A percentile compares a stretch with the other conserved stretches of the same genome.
Evolutionary conservation across 2,113 vertebrate species (phyloP).

Genomic region (Prunella himalayana): DNA sequence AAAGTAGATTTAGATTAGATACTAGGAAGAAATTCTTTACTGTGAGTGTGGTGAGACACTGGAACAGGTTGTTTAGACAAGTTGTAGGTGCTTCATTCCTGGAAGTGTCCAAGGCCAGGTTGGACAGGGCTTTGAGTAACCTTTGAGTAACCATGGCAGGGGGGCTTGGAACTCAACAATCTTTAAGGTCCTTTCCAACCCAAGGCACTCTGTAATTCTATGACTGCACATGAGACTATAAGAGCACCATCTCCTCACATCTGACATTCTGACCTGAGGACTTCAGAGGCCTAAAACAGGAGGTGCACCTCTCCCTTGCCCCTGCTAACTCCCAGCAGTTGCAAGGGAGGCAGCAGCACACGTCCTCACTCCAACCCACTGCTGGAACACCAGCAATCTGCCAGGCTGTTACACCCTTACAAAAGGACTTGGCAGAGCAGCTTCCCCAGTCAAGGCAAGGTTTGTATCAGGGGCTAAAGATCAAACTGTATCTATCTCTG

Average conservation of each 20-base stretch:
- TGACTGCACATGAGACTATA: not conserved
- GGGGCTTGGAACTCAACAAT: not conserved
- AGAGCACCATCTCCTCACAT: not conserved
- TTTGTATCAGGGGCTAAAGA: constrained; percentile 36
- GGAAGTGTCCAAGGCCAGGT: not conserved
- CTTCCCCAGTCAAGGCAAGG: not conserved
- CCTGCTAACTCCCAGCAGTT: not conserved
- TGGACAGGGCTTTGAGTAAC: not conserved
- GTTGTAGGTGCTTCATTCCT: not conserved
- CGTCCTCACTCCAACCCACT: not conserved
- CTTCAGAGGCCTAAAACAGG: not conserved
- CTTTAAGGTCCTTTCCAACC: not conserved
- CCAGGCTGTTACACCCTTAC: not conserved
- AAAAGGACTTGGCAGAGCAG: not conserved
- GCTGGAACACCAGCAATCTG: not conserved
- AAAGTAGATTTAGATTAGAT: not conserved
- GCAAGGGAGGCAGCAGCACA: not conserved
- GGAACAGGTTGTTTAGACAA: not conserved
- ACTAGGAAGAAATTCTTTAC: not conserved
- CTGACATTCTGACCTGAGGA: not conserved
- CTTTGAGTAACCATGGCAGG: not conserved
- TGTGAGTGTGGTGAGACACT: not conserved
- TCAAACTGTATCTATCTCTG: constrained; percentile 17
- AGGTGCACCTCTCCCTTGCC: not conserved
- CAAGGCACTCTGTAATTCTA: not conserved